Base-by-base conservation (phyloP, 1,140 invertebrate species). In the Saccostrea cuccullata region DNA sequence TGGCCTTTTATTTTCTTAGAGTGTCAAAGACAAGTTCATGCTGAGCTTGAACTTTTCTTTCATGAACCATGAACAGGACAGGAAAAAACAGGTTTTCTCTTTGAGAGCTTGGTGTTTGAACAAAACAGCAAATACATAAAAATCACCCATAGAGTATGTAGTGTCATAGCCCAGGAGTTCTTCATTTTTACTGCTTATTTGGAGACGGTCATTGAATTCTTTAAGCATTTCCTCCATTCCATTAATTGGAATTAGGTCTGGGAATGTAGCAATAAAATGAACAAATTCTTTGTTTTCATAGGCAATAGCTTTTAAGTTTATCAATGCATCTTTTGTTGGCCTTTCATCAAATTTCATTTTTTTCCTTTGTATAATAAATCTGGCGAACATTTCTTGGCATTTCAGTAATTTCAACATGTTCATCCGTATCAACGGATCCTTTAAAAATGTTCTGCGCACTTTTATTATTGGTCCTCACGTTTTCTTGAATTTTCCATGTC, bases 271-370 rank as follows among this genome's bases (percentile, higher is more conserved):
- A 40, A 87, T 26, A 23, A 77, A 77, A 55, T 77, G 70, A 12
- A 77, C 70, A 77, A 77, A 77, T 8, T 6, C 70, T 5, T 77
- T 77, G 5, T 15, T 6, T 36, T 77, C 70, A n/a, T 77, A 77
- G 2, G 70, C 70, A 77, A 77, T 77, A 36, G 70, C 70, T n/a
- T 77, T 2, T 36, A 77, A 77, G 30, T 77, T 77, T 23, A 77
- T 77, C 2, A 77, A 36, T 0, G 70, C 70, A 77, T 77, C 70
- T 77, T 77, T 77, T 23, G 70, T 77, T 77, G 70, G 70, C n/a
- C 70, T 77, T 77, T 77, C 70, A 12, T 77, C 70, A 1, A 6
- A 26, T 77, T 77, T 77, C 1, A 36, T 6, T 36, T 77, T n/a
- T 77, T 77, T 77, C 70, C 8, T 77, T 77, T 11, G 8, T 23